Evolutionary conservation across 1,140 invertebrate species (phyloP).

Genomic region (Pygmarrhopalites habei): DNA sequence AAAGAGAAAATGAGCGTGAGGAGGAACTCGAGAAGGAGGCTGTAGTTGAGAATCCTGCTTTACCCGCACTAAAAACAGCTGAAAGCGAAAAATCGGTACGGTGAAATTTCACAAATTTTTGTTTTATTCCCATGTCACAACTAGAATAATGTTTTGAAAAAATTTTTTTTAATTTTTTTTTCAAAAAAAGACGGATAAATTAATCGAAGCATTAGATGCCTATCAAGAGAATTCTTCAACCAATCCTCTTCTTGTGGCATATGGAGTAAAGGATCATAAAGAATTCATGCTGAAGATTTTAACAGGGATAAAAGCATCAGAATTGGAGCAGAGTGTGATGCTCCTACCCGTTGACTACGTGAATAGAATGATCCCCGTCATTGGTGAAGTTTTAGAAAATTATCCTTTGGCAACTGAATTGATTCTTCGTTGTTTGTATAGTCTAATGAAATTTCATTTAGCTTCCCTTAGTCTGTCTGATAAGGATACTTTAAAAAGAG

Average conservation of each 20-base stretch:
- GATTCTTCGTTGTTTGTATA: constrained; percentile 21
- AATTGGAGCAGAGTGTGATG: constrained; percentile 36
- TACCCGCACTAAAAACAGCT: constrained; percentile 72
- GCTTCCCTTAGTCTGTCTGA: constrained; percentile 21
- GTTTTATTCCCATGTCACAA: too few species aligned
- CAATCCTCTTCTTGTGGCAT: constrained; percentile 67
- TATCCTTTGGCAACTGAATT: constrained; percentile 35
- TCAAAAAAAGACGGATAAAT: constrained; percentile 65
- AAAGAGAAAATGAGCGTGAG: constrained; percentile 75
- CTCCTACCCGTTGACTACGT: constrained; percentile 44
- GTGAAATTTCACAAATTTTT: constrained; percentile 26
- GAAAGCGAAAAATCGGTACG: constrained; percentile 82
- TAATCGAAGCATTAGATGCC: constrained; percentile 79
- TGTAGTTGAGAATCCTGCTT: too few species aligned
- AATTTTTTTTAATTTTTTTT: constrained; percentile 7
- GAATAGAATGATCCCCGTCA: constrained; percentile 28
- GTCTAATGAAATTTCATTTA: constrained; percentile 36
- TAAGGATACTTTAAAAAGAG: constrained; percentile 16
- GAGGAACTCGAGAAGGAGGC: constrained; percentile 59
- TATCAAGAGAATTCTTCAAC: constrained; percentile 61
- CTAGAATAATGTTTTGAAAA: too few species aligned
- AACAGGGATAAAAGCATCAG: constrained; percentile 56
- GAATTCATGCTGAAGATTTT: constrained; percentile 77
- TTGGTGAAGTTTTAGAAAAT: constrained; percentile 17
- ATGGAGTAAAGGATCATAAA: constrained; percentile 59